Evolutionary conservation across 2,797 vertebrate genomes (phyloP).

Genomic region (Trichosurus vulpecula): DNA sequence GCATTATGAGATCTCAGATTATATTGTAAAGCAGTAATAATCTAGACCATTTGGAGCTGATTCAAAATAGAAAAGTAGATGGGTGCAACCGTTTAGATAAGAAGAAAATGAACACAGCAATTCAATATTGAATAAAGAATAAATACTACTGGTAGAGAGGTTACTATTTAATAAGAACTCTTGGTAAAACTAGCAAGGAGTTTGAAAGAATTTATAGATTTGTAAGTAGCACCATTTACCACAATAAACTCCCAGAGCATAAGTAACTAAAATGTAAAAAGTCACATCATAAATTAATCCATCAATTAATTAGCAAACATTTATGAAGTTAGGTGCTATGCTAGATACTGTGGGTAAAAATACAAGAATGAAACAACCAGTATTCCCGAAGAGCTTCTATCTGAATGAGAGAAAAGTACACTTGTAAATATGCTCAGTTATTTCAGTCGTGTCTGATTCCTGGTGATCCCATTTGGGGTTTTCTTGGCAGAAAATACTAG

Average conservation of each 20-base stretch:
- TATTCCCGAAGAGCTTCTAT: background rate
- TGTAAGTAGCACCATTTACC: background rate
- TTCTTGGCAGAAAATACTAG: background rate
- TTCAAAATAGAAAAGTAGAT: background rate
- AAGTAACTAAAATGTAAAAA: background rate
- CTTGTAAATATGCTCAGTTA: background rate
- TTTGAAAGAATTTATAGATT: background rate
- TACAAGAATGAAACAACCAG: background rate
- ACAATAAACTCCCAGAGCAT: background rate
- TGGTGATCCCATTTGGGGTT: background rate
- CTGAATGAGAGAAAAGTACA: background rate
- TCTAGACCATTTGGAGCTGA: background rate
- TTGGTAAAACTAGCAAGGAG: background rate
- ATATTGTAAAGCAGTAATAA: background rate
- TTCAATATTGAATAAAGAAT: background rate
- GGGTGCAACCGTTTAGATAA: background rate
- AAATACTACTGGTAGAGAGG: background rate
- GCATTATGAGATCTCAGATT: background rate
- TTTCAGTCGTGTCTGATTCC: background rate
- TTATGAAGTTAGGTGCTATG: background rate
- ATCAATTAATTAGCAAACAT: background rate
- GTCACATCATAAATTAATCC: background rate
- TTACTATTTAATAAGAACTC: background rate
- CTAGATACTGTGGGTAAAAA: background rate
- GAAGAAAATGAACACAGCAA: background rate